Evolutionary conservation across 35 echinoderm and acorn worm genomes (phyloP).

Genomic region (Amphiura filiformis): DNA sequence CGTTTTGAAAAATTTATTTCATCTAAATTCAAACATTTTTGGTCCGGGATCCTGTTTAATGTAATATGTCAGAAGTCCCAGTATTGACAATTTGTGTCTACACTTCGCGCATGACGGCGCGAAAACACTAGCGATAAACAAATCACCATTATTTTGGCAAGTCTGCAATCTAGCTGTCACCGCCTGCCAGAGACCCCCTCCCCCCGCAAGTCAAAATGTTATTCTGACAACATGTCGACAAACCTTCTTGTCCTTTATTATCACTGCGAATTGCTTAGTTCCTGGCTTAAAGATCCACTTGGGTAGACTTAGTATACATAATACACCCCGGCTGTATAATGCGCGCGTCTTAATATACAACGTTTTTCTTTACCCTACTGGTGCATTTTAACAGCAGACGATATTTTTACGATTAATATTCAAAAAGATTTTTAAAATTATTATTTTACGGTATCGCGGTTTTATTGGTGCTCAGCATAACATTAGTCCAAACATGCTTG

Average conservation of each 20-base stretch:
- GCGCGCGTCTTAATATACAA: too few species aligned
- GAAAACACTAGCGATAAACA: neutral
- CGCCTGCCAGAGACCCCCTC: neutral
- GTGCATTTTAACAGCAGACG: too few species aligned
- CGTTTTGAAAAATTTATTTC: too few species aligned
- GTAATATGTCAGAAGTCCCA: too few species aligned
- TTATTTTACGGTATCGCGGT: too few species aligned
- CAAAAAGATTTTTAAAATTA: neutral
- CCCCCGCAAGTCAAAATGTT: constrained; percentile 10
- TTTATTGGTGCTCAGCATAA: too few species aligned
- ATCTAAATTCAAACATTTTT: too few species aligned
- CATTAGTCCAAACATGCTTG: too few species aligned
- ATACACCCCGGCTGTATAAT: too few species aligned
- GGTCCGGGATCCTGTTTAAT: too few species aligned
- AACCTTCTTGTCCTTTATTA: neutral
- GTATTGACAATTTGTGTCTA: neutral
- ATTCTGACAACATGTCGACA: neutral
- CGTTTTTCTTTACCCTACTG: too few species aligned
- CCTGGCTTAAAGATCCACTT: neutral
- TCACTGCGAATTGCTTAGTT: constrained; percentile 4
- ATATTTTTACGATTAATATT: neutral
- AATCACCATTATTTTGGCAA: neutral
- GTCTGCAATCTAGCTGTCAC: neutral
- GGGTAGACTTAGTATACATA: too few species aligned
- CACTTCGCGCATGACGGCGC: neutral